Evolutionary conservation across 64 coral and sea anemone species (phyloP).

Genomic region (Dendronephthya gigantea): DNA sequence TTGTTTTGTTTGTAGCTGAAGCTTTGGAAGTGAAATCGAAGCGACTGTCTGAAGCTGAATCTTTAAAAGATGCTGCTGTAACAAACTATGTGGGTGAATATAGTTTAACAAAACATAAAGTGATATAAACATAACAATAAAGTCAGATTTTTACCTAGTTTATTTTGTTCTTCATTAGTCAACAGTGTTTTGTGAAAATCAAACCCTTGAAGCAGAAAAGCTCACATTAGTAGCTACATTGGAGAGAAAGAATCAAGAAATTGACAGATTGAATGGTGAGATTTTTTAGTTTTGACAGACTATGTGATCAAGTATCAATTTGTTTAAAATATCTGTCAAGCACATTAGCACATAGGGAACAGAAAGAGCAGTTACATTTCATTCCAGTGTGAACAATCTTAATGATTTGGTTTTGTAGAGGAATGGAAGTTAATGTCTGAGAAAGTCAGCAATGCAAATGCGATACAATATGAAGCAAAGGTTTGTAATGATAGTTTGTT

Average conservation of each 20-base stretch:
- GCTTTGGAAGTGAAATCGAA: slow-evolving; percentile 51
- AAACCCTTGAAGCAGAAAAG: slow-evolving; percentile 78
- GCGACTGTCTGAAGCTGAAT: slow-evolving; percentile 45
- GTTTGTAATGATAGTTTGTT: slow-evolving; percentile 7
- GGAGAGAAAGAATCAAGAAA: slow-evolving; percentile 92
- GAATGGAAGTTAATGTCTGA: slow-evolving; percentile 91
- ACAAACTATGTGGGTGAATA: slow-evolving; percentile 76
- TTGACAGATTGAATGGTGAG: slow-evolving; percentile 92
- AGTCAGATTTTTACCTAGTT: not conserved
- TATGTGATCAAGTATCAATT: too few species aligned
- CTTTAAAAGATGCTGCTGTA: slow-evolving; percentile 72
- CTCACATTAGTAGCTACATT: slow-evolving; percentile 58
- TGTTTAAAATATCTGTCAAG: too few species aligned
- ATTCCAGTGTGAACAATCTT: not conserved
- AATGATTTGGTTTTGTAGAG: slow-evolving; percentile 6
- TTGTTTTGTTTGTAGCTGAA: slow-evolving; percentile 35
- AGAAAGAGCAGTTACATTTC: not conserved
- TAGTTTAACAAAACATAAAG: not conserved
- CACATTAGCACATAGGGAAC: too few species aligned
- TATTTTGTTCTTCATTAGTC: slow-evolving; percentile 44
- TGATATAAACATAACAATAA: not conserved
- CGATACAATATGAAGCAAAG: slow-evolving; percentile 62
- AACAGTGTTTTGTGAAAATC: slow-evolving; percentile 56
- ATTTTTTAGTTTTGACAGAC: not conserved
- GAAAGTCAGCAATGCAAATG: slow-evolving; percentile 61